phyloP scores from a whole-genome alignment of 64 coral and sea anemone genomes.

The Anthopleura sola region DNA sequence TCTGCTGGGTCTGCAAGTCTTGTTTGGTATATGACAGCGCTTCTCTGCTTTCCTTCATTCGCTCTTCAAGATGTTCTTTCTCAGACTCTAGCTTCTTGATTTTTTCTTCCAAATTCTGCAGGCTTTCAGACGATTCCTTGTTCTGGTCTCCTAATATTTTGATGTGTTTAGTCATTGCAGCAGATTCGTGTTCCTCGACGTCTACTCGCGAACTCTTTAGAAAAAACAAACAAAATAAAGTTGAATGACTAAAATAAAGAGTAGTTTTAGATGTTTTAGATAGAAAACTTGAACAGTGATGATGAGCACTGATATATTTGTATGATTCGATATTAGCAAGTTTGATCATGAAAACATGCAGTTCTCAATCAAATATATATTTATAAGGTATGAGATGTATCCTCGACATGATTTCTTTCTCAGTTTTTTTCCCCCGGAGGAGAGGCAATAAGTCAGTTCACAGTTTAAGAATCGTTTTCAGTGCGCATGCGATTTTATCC shows the following conservation, averaged over 20 bases:
- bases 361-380: not conserved
- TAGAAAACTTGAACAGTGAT: no score
- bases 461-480: no score
- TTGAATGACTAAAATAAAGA: no score
- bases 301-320: no score
- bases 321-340: not conserved
- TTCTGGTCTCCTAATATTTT: not conserved
- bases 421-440: no score
- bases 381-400: no score
- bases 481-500: no score
- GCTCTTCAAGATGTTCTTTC: not conserved
- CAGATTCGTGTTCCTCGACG: not conserved
- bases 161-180: not conserved
- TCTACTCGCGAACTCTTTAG: not conserved
- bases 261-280: no score
- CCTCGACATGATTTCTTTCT: no score
- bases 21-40: not conserved
- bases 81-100: not conserved
- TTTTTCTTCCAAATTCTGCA: constrained; percentile 5
- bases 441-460: no score
- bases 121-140: not conserved
- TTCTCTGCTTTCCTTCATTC: not conserved
- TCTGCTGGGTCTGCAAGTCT: not conserved
- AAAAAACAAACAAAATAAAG: not conserved
- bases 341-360: not conserved